These are phyloP conservation scores for Burhinus oedicnemus DNA, from an alignment of 2,113 vertebrate species.

Conservation along the genomic window DNA sequence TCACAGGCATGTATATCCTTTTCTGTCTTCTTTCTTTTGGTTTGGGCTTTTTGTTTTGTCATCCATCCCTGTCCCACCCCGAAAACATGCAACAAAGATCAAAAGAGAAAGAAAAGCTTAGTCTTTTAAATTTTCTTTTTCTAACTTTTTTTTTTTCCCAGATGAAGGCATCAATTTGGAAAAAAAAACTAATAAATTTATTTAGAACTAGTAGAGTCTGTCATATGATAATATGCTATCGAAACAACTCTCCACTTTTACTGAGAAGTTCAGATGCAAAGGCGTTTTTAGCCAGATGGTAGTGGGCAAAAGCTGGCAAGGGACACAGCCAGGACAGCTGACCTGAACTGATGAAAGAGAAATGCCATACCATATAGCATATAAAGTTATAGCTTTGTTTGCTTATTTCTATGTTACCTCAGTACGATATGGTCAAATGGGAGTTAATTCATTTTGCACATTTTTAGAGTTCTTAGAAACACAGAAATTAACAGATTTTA, in stretches of 20 bases:
- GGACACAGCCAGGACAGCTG: background rate
- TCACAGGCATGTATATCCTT: background rate
- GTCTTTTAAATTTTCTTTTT: background rate
- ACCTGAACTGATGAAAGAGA: background rate
- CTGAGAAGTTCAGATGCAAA: background rate
- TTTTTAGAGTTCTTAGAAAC: background rate
- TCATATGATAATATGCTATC: background rate
- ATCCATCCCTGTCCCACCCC: background rate
- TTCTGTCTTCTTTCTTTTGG: background rate
- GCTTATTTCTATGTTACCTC: background rate
- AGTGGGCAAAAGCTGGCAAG: background rate
- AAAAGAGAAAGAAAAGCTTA: background rate
- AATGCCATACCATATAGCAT: background rate
- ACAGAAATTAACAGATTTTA: background rate
- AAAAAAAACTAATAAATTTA: background rate
- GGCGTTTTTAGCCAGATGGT: background rate
- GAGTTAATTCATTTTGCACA: background rate
- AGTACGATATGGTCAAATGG: accelerated
- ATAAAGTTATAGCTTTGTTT: background rate
- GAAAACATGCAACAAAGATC: background rate
- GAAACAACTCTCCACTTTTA: background rate
- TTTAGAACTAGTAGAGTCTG: background rate
- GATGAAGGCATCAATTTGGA: background rate
- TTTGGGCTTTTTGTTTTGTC: background rate
- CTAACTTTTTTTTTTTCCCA: background rate